Conservation (phyloP, 2,113 vertebrate species). For the Elanoides forficatus region DNA sequence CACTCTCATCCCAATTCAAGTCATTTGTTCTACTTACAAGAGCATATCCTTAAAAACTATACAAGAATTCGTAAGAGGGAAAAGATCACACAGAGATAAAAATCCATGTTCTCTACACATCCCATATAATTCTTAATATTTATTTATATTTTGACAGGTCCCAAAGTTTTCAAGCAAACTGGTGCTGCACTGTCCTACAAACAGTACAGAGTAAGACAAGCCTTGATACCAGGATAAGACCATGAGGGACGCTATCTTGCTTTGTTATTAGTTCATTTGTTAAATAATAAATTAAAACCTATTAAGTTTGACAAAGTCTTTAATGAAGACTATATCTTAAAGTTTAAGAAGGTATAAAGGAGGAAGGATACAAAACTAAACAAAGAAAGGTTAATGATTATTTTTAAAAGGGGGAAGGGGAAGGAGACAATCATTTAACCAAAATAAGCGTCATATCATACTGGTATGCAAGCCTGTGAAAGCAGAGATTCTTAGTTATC, state of each 20-base stretch:
- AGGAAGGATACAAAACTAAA: not conserved
- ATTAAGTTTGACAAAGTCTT: not conserved
- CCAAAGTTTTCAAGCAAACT: not conserved
- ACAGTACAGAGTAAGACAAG: not conserved
- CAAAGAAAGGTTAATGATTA: not conserved
- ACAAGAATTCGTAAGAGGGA: not conserved
- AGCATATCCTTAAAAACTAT: not conserved
- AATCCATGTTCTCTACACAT: not conserved
- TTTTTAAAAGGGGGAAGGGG: not conserved
- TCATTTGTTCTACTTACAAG: not conserved
- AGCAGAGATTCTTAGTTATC: not conserved
- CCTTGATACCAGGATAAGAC: not conserved
- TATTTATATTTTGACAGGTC: not conserved
- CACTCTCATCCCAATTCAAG: not conserved
- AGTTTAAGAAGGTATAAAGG: not conserved
- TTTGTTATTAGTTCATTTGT: not conserved
- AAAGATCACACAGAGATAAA: not conserved
- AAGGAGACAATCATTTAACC: not conserved
- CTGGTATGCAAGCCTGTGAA: not conserved
- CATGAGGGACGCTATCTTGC: not conserved
- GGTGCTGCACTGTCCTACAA: not conserved
- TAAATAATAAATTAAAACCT: not conserved
- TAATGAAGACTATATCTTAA: not conserved
- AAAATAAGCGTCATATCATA: not conserved
- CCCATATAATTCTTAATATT: not conserved